Conservation (phyloP, 35 echinoderm and acorn worm genomes). For the Nesometra sesokonis region DNA sequence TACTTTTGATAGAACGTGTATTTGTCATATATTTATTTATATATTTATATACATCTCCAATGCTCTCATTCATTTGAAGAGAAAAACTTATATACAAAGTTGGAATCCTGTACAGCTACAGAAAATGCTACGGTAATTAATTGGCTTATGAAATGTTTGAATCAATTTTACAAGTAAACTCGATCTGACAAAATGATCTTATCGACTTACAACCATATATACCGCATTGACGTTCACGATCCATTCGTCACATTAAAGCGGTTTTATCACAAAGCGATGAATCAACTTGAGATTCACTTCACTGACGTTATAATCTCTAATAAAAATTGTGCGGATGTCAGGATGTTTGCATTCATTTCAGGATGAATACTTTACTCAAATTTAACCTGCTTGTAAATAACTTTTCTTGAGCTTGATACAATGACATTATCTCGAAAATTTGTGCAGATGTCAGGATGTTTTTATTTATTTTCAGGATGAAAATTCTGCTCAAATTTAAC, state of each 20-base stretch:
- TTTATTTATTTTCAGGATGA: too few relatives aligned
- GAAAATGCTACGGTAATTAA: neutral
- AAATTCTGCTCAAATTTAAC: too few relatives aligned
- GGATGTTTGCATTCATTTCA: neutral
- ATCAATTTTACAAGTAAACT: neutral
- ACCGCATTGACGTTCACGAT: neutral
- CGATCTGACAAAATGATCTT: neutral
- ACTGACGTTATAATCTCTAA: too few relatives aligned
- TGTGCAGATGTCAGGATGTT: too few relatives aligned
- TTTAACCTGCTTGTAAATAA: too few relatives aligned
- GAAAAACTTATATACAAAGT: neutral
- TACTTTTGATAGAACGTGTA: neutral
- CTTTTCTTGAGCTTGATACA: too few relatives aligned
- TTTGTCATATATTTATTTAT: neutral
- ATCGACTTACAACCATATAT: neutral
- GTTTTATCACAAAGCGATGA: neutral
- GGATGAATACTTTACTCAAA: neutral
- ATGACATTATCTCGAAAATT: too few relatives aligned
- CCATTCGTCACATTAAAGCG: neutral
- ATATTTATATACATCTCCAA: neutral
- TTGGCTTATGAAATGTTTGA: neutral
- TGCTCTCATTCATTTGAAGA: neutral
- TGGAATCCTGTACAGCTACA: neutral
- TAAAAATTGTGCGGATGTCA: neutral
- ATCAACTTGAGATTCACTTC: too few relatives aligned